Conservation (phyloP, 1,140 invertebrate genomes). For the Augochlora pura region DNA sequence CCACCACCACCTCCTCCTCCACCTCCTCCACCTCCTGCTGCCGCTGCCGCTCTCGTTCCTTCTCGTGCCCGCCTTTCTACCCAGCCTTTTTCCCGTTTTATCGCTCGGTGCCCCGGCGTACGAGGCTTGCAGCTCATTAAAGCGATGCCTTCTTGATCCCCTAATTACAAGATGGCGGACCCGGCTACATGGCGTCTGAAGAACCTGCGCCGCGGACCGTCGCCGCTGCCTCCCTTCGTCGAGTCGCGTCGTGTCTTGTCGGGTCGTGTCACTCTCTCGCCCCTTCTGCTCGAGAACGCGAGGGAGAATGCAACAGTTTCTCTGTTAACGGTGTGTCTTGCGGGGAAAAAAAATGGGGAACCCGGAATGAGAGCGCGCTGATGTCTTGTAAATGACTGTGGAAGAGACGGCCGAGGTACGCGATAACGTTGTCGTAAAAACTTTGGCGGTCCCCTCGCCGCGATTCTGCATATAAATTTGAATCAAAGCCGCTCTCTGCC, state of each 20-base stretch:
- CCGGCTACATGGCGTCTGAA: conserved; percentile 70
- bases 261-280: conserved; percentile 7
- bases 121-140: conserved; percentile 74
- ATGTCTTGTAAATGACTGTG: too few relatives aligned
- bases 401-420: too few relatives aligned
- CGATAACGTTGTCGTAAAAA: too few relatives aligned
- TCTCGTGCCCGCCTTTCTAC: conserved; percentile 10
- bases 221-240: not conserved
- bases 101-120: conserved; percentile 30
- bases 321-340: not conserved
- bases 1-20: too few relatives aligned
- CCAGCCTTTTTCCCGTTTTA: conserved; percentile 11
- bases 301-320: not conserved
- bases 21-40: not conserved
- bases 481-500: too few relatives aligned
- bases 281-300: not conserved
- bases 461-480: too few relatives aligned
- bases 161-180: conserved; percentile 78
- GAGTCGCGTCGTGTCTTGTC: too few relatives aligned
- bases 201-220: conserved; percentile 36
- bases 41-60: not conserved
- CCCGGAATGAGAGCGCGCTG: too few relatives aligned
- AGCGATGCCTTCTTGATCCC: conserved; percentile 75
- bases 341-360: not conserved
- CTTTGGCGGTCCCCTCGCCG: too few relatives aligned